Conservation (phyloP, 2,113 vertebrate species). For the Tinamus guttatus region DNA sequence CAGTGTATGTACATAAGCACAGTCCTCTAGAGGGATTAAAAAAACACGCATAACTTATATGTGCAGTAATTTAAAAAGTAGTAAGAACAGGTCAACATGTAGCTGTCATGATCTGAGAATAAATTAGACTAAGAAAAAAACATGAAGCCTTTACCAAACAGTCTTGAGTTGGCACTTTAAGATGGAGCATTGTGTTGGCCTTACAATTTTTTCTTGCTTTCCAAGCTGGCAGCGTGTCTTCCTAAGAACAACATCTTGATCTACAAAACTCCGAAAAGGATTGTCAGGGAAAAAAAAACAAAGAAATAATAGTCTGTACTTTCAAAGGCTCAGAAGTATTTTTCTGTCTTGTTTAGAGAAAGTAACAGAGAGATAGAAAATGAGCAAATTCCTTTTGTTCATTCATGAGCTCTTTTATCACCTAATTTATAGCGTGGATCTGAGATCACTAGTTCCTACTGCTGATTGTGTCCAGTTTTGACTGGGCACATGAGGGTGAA, state of each 20-base stretch:
- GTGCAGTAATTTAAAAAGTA: neutral
- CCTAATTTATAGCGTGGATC: too few species aligned
- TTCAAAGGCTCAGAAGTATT: neutral
- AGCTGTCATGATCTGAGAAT: neutral
- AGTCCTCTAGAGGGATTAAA: neutral
- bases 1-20: neutral
- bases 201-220: neutral
- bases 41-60: neutral
- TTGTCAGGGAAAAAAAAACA: neutral
- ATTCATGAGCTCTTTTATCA: neutral
- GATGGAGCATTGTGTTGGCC: neutral
- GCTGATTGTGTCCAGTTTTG: neutral
- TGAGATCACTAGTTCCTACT: neutral
- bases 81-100: neutral
- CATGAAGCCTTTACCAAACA: accelerated
- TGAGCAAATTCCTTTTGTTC: neutral
- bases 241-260: accelerated
- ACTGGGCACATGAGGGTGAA: neutral
- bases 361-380: neutral
- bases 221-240: neutral
- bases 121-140: neutral
- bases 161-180: neutral
- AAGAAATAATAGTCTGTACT: neutral
- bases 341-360: neutral
- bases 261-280: neutral